Percentiles rank a stretch among this genome's conserved stretches.
Evolutionary conservation across 1,140 invertebrate species (phyloP).

Genomic region (Magallana angulata): DNA sequence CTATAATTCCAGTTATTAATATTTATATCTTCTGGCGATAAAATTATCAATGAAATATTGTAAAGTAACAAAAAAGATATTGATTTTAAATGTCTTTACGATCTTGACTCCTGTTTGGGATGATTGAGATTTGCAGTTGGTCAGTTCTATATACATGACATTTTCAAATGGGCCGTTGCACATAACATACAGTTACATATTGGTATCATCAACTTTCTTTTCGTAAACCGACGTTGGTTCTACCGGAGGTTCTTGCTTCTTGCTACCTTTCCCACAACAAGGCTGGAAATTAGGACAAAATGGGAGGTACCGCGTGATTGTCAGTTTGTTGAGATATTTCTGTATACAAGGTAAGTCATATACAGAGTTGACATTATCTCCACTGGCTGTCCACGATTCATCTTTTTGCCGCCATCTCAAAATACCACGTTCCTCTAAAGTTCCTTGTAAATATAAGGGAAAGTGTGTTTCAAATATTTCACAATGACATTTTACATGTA

Average conservation of each 20-base stretch:
- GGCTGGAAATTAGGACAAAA: slow-evolving; percentile 61
- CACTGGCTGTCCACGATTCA: not conserved
- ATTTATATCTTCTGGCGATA: no score
- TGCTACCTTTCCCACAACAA: not conserved
- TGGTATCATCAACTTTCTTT: not conserved
- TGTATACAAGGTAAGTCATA: slow-evolving; percentile 67
- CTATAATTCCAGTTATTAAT: no score
- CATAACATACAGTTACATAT: no score
- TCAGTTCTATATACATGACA: no score
- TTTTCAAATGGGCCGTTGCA: no score
- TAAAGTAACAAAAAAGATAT: no score
- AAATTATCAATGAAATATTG: no score
- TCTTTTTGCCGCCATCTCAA: slow-evolving; percentile 52
- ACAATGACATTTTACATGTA: not conserved
- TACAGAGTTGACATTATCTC: not conserved
- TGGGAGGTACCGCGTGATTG: slow-evolving; percentile 52
- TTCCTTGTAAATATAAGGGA: slow-evolving; percentile 42
- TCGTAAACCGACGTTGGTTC: not conserved
- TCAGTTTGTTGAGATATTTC: slow-evolving; percentile 57
- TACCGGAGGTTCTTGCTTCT: not conserved
- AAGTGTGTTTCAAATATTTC: no score
- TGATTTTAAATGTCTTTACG: no score
- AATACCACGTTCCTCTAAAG: slow-evolving; percentile 61
- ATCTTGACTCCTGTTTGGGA: no score
- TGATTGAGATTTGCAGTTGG: no score